These are phyloP conservation scores for Sebastes minor DNA, from an alignment of 2,797 vertebrate genomes.

Conservation along the genomic window DNA sequence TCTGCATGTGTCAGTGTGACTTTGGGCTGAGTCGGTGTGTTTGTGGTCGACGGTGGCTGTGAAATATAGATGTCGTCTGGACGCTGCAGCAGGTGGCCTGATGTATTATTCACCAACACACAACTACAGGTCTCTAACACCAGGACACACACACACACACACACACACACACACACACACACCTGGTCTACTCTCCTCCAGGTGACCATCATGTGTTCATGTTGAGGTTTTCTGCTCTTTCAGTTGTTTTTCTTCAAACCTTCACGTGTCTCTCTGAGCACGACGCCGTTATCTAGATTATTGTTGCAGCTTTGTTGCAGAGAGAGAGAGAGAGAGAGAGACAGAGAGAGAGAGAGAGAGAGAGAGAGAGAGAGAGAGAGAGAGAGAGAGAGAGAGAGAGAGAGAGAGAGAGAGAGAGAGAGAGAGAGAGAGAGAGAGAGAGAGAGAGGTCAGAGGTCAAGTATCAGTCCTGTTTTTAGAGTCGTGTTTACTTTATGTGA, in stretches of 20 bases:
- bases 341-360: no score
- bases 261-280: background rate
- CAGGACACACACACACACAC: background rate
- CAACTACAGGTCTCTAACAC: background rate
- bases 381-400: no score
- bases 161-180: no score
- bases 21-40: background rate
- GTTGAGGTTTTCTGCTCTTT: no score
- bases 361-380: no score
- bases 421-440: no score
- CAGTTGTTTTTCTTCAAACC: background rate
- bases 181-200: no score
- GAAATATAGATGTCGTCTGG: slow-evolving; percentile 49
- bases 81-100: slow-evolving; percentile 42
- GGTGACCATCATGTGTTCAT: background rate
- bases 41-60: background rate
- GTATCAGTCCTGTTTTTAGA: slow-evolving; percentile 51
- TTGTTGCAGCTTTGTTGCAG: background rate
- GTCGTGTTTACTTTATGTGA: slow-evolving; percentile 43
- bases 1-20: background rate
- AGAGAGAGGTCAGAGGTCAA: slow-evolving; percentile 1
- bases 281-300: background rate
- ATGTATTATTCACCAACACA: slow-evolving; percentile 50
- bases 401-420: no score
- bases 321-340: no score